Evolutionary conservation across 2,888 invertebrate species (phyloP).

Genomic region (Oscheius sp.): DNA sequence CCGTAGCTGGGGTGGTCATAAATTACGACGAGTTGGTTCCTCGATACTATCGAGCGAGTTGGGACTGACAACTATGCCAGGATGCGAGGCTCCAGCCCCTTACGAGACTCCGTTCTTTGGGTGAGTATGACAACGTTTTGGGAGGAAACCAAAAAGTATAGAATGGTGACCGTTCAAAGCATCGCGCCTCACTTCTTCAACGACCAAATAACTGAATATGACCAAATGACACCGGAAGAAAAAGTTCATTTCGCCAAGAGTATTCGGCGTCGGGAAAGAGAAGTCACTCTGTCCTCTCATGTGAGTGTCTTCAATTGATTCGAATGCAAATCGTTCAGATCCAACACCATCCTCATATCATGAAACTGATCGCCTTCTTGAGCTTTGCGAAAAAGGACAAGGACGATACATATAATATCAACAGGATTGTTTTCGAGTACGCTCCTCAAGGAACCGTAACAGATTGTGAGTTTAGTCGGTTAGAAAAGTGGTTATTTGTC

Average conservation of each 20-base stretch:
- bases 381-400: neutral
- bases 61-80: no score
- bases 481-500: no score
- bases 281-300: neutral
- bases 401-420: neutral
- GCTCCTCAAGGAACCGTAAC: neutral
- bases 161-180: neutral
- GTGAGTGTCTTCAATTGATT: neutral
- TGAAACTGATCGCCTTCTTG: slow-evolving; percentile 4
- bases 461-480: neutral
- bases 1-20: no score
- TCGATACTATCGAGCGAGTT: no score
- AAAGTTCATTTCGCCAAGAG: neutral
- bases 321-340: no score
- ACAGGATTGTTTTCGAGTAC: slow-evolving; percentile 10
- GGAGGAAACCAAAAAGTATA: neutral
- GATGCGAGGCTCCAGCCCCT: no score
- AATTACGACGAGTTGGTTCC: no score
- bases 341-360: slow-evolving; percentile 8
- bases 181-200: neutral
- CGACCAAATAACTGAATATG: slow-evolving; percentile 1
- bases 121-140: neutral
- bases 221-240: neutral
- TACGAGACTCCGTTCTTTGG: neutral
- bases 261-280: neutral